Base-by-base conservation (phyloP, 2,888 invertebrate species). In the Drosophila colorata region DNA sequence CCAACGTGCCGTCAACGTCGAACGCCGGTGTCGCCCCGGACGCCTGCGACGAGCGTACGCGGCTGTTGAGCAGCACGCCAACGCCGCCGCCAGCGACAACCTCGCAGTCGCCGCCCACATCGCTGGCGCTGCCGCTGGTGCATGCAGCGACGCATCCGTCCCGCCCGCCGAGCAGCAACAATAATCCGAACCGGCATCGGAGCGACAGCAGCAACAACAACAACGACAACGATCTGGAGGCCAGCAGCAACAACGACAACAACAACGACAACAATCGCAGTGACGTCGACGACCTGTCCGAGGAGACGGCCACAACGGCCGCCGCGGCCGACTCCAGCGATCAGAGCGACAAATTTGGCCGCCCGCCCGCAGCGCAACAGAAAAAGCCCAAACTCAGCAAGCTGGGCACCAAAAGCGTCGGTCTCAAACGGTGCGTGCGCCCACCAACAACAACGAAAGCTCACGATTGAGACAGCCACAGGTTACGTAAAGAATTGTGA, bases 321-420 rank as follows among this genome's bases (percentile, higher is more conserved):
- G 75, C 58, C 47, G 81, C 78, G n/a, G 75, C 79, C 31, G 88
- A 84, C 56, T 87, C 88, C 43, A 90, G 89, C 65, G 91, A 90
- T 83, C 83, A 81, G 59, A 90, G 88, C 81, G 90, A 90, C 79
- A 90, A 84, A 59, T 71, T 83, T 48, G 83, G 76, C 79, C 79
- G 83, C 77, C 80, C 86, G 81, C 89, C 86, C 69, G 76, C 80
- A 33, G 6, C 33, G 33, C 48, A 78, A 72, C 83, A 88, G 51
- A 92, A 88, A 83, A 92, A 90, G 74, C 89, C 81, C 74, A 90
- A 92, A 73, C 81, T 92, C 11, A 91, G 84, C 66, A 92, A 92
- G 72, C 73, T 91, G 67, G 91, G 91, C 75, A 87, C 91, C 28
- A 92, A 92, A 83, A 90, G 87, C 80, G 91, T 91, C 56, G 90